These are phyloP conservation scores for Myotis planiceps DNA, from an alignment of 2,797 vertebrate genomes.

Conservation along the genomic window DNA sequence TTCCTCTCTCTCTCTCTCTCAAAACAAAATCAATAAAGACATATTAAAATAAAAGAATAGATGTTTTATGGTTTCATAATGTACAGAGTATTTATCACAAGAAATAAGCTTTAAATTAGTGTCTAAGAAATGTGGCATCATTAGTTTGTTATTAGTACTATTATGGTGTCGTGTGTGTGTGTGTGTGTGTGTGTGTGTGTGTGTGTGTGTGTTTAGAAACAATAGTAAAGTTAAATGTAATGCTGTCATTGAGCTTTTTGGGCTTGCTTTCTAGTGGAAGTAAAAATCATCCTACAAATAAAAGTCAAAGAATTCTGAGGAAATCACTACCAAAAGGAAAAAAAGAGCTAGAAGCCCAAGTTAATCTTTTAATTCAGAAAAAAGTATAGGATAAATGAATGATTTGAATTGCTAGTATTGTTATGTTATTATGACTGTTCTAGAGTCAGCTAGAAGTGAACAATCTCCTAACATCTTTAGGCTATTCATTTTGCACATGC, in stretches of 20 bases:
- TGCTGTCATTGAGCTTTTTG: neutral
- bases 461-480: neutral
- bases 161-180: neutral
- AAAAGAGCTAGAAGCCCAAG: neutral
- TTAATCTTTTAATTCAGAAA: neutral
- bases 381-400: neutral
- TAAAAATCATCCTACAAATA: conserved; percentile 1
- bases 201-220: neutral
- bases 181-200: neutral
- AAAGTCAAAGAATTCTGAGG: conserved; percentile 19
- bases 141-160: conserved; percentile 1
- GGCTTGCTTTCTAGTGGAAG: neutral
- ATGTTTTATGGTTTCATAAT: neutral
- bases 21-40: no score
- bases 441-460: neutral
- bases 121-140: conserved; percentile 1
- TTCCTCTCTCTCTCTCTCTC: no score
- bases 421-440: neutral
- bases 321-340: neutral
- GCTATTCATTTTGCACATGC: neutral
- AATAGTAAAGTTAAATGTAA: neutral
- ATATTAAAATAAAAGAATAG: neutral
- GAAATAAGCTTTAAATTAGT: neutral
- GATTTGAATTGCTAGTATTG: neutral
- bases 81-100: conserved; percentile 7